These are phyloP conservation scores for Leucoptera coffeella DNA, from an alignment of 2,888 invertebrate genomes.

Conservation along the genomic window DNA sequence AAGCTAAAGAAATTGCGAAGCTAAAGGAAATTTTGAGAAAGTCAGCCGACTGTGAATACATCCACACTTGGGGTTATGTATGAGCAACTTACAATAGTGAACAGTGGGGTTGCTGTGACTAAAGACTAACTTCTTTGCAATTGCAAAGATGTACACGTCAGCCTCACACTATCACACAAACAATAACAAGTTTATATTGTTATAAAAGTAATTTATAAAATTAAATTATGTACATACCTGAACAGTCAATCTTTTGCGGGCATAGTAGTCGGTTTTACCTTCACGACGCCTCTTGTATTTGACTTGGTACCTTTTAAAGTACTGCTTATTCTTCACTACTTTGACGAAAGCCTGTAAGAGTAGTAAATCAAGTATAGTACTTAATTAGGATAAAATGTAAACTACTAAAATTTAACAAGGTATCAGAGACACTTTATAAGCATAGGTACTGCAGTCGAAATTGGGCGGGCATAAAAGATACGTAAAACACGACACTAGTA, in stretches of 20 bases:
- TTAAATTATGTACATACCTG: slow-evolving; percentile 47
- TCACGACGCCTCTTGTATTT: slow-evolving; percentile 96
- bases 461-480: slow-evolving; percentile 15
- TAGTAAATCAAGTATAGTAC: not conserved
- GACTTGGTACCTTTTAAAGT: slow-evolving; percentile 98
- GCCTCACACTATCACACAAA: no score
- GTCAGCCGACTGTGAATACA: no score
- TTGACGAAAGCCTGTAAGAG: slow-evolving; percentile 87
- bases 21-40: no score
- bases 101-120: no score
- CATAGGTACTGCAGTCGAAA: slow-evolving; percentile 21
- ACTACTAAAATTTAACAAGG: not conserved
- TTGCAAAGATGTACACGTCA: no score
- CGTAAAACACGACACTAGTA: slow-evolving; percentile 43
- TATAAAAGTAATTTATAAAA: no score
- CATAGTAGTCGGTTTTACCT: slow-evolving; percentile 99
- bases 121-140: no score
- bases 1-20: no score
- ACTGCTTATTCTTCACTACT: slow-evolving; percentile 99
- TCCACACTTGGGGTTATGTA: no score
- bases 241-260: slow-evolving; percentile 90
- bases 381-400: not conserved
- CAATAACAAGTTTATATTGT: no score
- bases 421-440: slow-evolving; percentile 49
- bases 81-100: no score